Conservation (phyloP, 2,888 invertebrate species). For the Eupithecia inturbata region DNA sequence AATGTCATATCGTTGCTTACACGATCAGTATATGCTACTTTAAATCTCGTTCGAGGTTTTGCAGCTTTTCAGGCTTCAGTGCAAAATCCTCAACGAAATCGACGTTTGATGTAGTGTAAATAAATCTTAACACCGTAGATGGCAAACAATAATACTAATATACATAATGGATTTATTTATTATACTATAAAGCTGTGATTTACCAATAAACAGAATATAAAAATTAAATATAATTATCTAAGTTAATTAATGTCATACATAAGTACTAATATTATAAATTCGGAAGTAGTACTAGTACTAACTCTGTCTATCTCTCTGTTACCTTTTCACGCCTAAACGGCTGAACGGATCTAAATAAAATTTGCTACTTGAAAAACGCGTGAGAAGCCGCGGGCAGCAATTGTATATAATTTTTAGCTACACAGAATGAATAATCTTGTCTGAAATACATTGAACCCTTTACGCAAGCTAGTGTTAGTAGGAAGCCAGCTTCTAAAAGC, state of each 20-base stretch:
- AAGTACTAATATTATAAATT: too few species aligned
- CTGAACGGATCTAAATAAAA: too few species aligned
- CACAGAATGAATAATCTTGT: background rate
- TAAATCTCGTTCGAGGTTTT: background rate
- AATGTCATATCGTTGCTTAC: background rate
- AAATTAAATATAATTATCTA: too few species aligned
- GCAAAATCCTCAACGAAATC: background rate
- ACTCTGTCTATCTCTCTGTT: too few species aligned
- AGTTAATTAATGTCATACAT: too few species aligned
- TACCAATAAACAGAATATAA: too few species aligned
- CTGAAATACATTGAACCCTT: background rate
- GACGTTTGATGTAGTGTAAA: background rate
- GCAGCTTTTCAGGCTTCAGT: background rate
- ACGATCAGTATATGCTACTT: background rate
- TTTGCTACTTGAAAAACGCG: too few species aligned
- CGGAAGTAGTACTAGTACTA: too few species aligned
- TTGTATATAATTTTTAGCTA: background rate
- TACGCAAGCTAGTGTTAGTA: background rate
- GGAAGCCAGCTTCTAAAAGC: background rate
- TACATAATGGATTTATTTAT: too few species aligned
- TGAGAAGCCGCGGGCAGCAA: too few species aligned
- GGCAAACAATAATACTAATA: background rate
- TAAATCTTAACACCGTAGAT: background rate
- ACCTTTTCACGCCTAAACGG: too few species aligned
- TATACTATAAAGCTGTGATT: too few species aligned